These are phyloP conservation scores for Cossypha niveicapilla DNA, from an alignment of 2,797 vertebrate species.

Conservation along the genomic window DNA sequence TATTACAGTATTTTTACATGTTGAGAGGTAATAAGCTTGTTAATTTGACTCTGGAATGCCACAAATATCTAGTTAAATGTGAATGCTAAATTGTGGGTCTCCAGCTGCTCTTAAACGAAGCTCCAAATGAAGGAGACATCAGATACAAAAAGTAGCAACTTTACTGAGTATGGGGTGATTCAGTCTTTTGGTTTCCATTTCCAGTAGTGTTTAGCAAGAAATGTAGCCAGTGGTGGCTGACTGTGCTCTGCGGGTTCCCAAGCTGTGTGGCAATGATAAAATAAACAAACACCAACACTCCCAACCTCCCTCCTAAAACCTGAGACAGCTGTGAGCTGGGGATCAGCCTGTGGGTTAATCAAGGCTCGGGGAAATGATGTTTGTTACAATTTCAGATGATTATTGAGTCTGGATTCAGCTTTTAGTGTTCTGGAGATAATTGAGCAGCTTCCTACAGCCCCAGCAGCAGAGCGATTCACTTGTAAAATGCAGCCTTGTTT, in stretches of 20 bases:
- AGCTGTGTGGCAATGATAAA: neutral
- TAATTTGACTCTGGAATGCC: neutral
- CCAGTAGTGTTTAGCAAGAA: neutral
- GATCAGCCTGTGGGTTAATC: neutral
- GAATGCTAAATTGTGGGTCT: neutral
- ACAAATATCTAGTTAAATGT: neutral
- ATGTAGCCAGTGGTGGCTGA: neutral
- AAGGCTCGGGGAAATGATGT: neutral
- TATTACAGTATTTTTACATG: neutral
- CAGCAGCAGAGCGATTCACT: neutral
- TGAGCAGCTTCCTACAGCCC: neutral
- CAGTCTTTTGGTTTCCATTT: neutral
- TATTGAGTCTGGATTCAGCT: neutral
- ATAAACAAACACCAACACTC: neutral
- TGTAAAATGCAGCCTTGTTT: constrained; percentile 37
- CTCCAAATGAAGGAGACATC: neutral
- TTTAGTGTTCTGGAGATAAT: constrained; percentile 25
- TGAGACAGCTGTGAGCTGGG: neutral
- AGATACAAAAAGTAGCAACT: neutral
- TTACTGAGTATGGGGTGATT: neutral
- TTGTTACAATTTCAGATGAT: neutral
- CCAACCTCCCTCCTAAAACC: neutral
- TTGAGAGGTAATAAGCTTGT: neutral
- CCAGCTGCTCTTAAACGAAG: neutral
- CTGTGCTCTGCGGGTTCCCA: neutral